phyloP scores from a whole-genome alignment of 1,140 invertebrate genomes.

The Drosophila punjabiensis region DNA sequence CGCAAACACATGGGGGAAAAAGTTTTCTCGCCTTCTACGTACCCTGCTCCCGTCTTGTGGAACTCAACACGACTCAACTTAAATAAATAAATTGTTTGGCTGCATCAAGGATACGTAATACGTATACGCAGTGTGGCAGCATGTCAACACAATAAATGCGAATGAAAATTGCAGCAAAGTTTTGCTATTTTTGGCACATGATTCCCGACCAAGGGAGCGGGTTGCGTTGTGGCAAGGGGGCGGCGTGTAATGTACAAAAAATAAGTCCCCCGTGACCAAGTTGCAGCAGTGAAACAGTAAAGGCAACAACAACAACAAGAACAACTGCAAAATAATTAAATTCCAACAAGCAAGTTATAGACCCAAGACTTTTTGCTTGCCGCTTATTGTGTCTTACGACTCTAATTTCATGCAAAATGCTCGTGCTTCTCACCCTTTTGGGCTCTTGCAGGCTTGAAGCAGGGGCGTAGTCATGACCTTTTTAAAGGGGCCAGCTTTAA shows the following conservation, averaged over 20 bases:
- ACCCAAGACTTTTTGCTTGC: slow-evolving; percentile 61
- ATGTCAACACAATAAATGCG: slow-evolving; percentile 72
- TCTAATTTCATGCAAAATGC: slow-evolving; percentile 76
- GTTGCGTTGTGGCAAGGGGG: neutral
- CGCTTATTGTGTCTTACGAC: slow-evolving; percentile 53
- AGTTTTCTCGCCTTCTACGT: slow-evolving; percentile 26
- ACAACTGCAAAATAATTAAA: slow-evolving; percentile 79
- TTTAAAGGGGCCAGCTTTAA: neutral
- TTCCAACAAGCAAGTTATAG: slow-evolving; percentile 70
- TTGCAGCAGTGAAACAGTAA: slow-evolving; percentile 39
- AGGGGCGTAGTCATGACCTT: neutral
- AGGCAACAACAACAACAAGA: slow-evolving; percentile 45
- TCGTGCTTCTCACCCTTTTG: neutral
- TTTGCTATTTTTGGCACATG: slow-evolving; percentile 65
- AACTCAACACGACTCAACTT: slow-evolving; percentile 46
- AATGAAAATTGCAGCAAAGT: slow-evolving; percentile 57
- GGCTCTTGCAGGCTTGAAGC: neutral
- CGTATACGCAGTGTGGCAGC: slow-evolving; percentile 61
- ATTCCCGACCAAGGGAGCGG: slow-evolving; percentile 8
- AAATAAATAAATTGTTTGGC: slow-evolving; percentile 67
- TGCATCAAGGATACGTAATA: slow-evolving; percentile 55
- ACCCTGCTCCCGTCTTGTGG: neutral
- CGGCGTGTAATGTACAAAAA: slow-evolving; percentile 75
- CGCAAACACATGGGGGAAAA: slow-evolving; percentile 33
- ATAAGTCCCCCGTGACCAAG: slow-evolving; percentile 71